Conservation (phyloP, 2,888 invertebrate genomes). For the Drosophila yooni region DNA sequence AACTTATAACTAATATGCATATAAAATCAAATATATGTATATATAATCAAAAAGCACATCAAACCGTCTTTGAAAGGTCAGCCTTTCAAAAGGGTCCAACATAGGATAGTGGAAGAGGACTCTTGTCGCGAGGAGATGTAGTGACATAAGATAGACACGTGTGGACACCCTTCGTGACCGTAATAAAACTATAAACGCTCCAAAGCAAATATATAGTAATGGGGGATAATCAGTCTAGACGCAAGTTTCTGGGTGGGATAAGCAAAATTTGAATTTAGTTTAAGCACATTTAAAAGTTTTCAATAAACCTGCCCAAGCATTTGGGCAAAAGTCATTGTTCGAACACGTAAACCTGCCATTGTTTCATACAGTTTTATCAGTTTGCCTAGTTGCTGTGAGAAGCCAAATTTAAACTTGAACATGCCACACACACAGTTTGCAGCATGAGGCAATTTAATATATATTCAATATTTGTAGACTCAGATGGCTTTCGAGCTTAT, state of each 20-base stretch:
- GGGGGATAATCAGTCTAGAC: not conserved
- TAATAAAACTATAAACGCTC: not conserved
- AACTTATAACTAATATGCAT: not conserved
- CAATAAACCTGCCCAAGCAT: not conserved
- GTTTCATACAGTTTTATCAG: too few species aligned
- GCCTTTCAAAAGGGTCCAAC: not conserved
- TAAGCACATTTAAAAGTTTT: not conserved
- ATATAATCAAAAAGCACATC: not conserved
- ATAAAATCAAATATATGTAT: not conserved
- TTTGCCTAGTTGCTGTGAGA: not conserved
- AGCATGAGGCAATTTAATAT: not conserved
- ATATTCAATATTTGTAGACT: conserved; percentile 2
- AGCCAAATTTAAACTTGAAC: not conserved
- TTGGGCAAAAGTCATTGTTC: not conserved
- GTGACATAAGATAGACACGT: not conserved
- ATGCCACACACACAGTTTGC: not conserved
- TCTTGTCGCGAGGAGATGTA: not conserved
- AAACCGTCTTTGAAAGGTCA: not conserved
- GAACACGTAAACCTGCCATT: too few species aligned
- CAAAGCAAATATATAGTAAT: not conserved
- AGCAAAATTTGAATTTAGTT: not conserved
- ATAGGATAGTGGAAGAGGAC: not conserved
- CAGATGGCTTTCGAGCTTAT: conserved; percentile 19
- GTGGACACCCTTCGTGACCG: not conserved
- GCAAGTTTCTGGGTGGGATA: not conserved